A percentile compares a stretch with the other conserved stretches of the same genome.
Evolutionary conservation across 2,797 vertebrate species (phyloP).

Genomic region (Sebastes nivosus): DNA sequence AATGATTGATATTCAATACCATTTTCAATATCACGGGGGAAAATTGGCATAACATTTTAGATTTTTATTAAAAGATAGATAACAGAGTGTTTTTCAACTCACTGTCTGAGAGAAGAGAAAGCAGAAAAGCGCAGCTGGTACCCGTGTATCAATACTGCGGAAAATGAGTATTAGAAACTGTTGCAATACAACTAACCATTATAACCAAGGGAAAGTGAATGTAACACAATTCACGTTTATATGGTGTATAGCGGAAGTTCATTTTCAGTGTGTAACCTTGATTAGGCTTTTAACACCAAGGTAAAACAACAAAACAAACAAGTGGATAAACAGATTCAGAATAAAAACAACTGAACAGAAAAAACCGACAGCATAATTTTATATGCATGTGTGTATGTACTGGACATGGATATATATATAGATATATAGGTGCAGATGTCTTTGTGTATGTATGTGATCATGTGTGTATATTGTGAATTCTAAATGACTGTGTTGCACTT

Average conservation of each 20-base stretch:
- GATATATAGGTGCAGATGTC: not conserved
- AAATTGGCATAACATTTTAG: too few species aligned
- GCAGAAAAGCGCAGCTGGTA: too few species aligned
- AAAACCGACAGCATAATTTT: fast-evolving
- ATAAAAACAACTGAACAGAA: not conserved
- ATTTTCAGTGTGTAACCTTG: not conserved
- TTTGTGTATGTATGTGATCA: not conserved
- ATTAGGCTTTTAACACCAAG: not conserved
- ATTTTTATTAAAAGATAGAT: too few species aligned
- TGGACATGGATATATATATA: not conserved
- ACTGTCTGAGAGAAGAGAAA: too few species aligned
- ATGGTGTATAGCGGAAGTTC: not conserved
- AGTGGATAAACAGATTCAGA: not conserved
- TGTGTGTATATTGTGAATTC: not conserved
- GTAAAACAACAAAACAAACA: not conserved
- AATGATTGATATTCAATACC: too few species aligned
- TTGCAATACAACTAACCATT: not conserved
- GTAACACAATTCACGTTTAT: not conserved
- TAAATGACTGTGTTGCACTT: not conserved
- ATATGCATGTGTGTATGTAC: not conserved
- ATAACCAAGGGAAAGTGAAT: not conserved
- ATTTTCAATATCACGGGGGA: too few species aligned
- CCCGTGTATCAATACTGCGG: too few species aligned
- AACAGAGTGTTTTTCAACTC: too few species aligned
- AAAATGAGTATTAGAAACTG: too few species aligned